Evolutionary conservation across 1,140 invertebrate species (phyloP), one percentile per base, ranked within the genome.

Genomic region (Paramacrobiotus metropolitanus): DNA sequence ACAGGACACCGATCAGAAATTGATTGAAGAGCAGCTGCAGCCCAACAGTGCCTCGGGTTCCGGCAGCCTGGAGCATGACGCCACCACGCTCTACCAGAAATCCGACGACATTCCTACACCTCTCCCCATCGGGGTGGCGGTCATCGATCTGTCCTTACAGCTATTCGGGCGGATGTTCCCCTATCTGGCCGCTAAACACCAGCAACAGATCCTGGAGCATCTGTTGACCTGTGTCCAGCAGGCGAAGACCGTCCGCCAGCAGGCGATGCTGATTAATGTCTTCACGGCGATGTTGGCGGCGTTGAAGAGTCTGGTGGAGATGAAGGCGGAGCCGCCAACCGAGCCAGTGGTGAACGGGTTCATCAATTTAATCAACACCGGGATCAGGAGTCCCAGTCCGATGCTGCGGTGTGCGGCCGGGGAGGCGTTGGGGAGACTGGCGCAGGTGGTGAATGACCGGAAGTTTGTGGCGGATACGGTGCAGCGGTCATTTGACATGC

Each of bases 231-330:
- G 89, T 69, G 88, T 96, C 60, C 82, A 84, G 66, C 86, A 89
- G 63, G 87, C 88, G 0, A 94, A 94, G 71, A 87, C 86, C 4
- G 80, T 80, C 1, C 78, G 88, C 21, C 87, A 92, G 71, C 90
- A 97, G 72, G 91, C 91, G 1, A 84, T 97, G 21, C 90, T 95
- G 71, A 86, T 94, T 73, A 98, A 98, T 72, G 85, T 96, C 59
- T 93, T 96, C 69, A 89, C 91, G 20, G 89, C 91, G 3, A 74
- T 97, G 1, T 73, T 97, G 24, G 83, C 85, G 67, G 87, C 89
- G 3, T 74, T 97, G 31, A 88, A 91, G 71, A 61, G 64, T 65
- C 44, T 29, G 15, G 18, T 45, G 28, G 59, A 68, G 55, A 29
- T 21, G 24, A 4, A 40, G 66, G 44, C 24, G 62, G 21, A 62